Conservation (phyloP, 2,797 vertebrate species). For the Chelmon rostratus region DNA sequence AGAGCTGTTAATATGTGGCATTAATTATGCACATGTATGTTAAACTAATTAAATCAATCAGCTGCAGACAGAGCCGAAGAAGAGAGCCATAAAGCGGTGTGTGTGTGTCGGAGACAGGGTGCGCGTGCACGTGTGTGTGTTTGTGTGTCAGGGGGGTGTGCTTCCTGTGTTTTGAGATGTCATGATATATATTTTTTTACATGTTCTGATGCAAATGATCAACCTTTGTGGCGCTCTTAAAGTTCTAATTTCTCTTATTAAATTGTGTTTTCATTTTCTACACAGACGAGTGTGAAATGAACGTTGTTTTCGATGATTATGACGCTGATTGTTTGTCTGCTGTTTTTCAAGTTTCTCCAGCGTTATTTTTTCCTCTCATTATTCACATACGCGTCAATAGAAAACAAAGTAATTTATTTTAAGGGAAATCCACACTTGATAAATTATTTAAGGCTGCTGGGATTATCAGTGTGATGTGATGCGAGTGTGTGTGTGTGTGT, state of each 20-base stretch:
- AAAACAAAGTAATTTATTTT: conserved; percentile 77
- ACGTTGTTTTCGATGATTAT: conserved; percentile 28
- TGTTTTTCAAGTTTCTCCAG: conserved; percentile 29
- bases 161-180: conserved; percentile 37
- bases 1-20: conserved; percentile 66
- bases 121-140: conserved; percentile 34
- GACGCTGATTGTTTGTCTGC: conserved; percentile 23
- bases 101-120: conserved; percentile 38
- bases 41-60: conserved; percentile 79
- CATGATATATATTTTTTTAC: conserved; percentile 14
- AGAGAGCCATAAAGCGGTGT: conserved; percentile 31
- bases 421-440: conserved; percentile 78
- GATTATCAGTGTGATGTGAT: conserved; percentile 66
- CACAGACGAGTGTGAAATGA: conserved; percentile 4
- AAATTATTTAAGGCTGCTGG: conserved; percentile 84
- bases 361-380: conserved; percentile 52
- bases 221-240: not conserved
- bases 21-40: conserved; percentile 80
- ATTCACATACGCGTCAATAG: conserved; percentile 50
- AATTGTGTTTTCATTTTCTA: conserved; percentile 20
- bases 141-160: conserved; percentile 20
- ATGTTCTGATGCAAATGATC: conserved; percentile 27
- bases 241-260: not conserved
- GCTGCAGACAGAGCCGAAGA: conserved; percentile 58
- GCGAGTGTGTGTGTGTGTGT: conserved; percentile 24